phyloP scores from a whole-genome alignment of 2,797 vertebrate genomes.

The Coregonus ussuriensis region DNA sequence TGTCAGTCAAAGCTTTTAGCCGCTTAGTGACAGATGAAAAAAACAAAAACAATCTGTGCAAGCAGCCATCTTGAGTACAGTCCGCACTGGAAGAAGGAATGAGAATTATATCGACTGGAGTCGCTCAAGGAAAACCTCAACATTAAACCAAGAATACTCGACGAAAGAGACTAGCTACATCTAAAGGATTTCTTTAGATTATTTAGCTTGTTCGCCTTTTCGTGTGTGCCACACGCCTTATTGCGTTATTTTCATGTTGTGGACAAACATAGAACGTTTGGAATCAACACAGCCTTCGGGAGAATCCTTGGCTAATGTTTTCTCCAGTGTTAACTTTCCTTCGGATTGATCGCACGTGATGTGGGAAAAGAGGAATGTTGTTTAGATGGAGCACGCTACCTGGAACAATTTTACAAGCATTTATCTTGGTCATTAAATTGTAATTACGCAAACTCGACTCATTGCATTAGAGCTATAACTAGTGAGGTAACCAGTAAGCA shows the following conservation, averaged over 20 bases:
- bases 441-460: neutral
- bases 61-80: conserved; percentile 80
- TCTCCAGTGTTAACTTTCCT: conserved; percentile 31
- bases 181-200: neutral
- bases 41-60: conserved; percentile 82
- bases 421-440: neutral
- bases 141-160: conserved; percentile 16
- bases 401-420: neutral
- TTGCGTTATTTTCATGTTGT: neutral
- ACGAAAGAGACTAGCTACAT: conserved; percentile 1
- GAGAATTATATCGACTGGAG: conserved; percentile 10
- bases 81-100: conserved; percentile 64
- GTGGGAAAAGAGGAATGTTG: conserved; percentile 15
- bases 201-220: neutral
- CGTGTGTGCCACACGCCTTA: neutral
- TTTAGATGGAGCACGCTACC: neutral
- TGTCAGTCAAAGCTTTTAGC: conserved; percentile 39
- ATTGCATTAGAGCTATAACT: neutral
- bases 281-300: conserved; percentile 5
- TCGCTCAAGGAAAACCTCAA: conserved; percentile 8
- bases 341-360: conserved; percentile 29
- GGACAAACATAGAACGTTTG: neutral
- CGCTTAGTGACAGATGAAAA: conserved; percentile 53
- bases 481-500: neutral
- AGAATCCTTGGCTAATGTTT: neutral